phyloP scores from a whole-genome alignment of 2,113 vertebrate species.

The Salvelinus namaycush region DNA sequence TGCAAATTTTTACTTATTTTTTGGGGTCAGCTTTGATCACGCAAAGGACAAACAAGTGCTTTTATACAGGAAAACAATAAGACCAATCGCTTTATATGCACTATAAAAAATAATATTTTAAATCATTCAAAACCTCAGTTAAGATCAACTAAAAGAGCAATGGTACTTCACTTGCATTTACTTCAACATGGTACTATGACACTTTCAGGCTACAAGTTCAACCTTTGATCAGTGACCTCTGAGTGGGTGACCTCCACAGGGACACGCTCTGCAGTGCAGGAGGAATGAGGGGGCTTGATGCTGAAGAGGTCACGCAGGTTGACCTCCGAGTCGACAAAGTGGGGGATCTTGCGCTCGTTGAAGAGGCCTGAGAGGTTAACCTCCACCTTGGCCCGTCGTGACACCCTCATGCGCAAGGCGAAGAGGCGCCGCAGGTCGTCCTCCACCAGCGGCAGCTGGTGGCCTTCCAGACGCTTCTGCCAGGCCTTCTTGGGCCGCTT shows the following conservation, averaged over 20 bases:
- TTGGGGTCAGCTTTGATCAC: not conserved
- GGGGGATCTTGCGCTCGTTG: constrained; percentile 78
- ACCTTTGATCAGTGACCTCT: not conserved
- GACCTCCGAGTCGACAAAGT: constrained; percentile 73
- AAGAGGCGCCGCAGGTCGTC: constrained; percentile 74
- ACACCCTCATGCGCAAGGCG: constrained; percentile 66
- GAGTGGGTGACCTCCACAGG: not conserved
- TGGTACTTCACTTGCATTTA: not conserved
- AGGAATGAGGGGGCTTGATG: constrained; percentile 33
- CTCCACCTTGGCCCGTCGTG: constrained; percentile 70
- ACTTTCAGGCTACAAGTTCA: not conserved
- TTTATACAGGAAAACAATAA: not conserved
- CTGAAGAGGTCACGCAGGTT: constrained; percentile 73
- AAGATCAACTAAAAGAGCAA: no score
- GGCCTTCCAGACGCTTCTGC: constrained; percentile 70
- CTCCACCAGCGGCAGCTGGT: constrained; percentile 62
- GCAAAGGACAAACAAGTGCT: not conserved
- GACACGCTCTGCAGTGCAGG: no score
- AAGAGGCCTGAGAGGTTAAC: constrained; percentile 73
- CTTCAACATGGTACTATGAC: not conserved
- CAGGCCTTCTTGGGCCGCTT: constrained; percentile 64
- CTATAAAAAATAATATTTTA: not conserved
- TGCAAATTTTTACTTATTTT: not conserved
- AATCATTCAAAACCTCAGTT: not conserved
- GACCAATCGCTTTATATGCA: not conserved